phyloP scores from a whole-genome alignment of 2,797 vertebrate species.

The Smutsia gigantea region DNA sequence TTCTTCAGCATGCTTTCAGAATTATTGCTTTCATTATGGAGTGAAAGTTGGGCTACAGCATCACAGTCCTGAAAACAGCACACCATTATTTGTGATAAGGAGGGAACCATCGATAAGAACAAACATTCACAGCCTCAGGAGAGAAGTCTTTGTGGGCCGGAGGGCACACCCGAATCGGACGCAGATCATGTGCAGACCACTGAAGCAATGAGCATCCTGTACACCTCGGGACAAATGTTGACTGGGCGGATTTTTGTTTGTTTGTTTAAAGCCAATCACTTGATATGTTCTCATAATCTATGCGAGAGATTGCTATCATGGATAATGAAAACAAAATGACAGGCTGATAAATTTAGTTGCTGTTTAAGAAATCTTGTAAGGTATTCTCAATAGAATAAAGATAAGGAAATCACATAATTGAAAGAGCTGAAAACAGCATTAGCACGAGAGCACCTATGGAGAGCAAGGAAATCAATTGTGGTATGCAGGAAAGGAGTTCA shows the following conservation, averaged over 20 bases:
- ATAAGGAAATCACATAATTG: conserved; percentile 85
- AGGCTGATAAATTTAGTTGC: conserved; percentile 85
- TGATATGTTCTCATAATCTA: conserved; percentile 83
- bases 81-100: conserved; percentile 49
- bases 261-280: conserved; percentile 82
- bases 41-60: conserved; percentile 58
- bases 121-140: neutral
- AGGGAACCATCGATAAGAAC: conserved; percentile 63
- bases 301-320: conserved; percentile 81
- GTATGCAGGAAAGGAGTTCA: conserved; percentile 57
- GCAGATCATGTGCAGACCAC: conserved; percentile 58
- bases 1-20: conserved; percentile 36
- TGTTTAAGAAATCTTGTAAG: conserved; percentile 85
- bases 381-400: conserved; percentile 85
- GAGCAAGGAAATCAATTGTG: conserved; percentile 77
- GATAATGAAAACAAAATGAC: conserved; percentile 87
- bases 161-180: neutral
- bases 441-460: conserved; percentile 46
- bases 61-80: conserved; percentile 69
- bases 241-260: conserved; percentile 68
- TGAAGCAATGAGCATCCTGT: conserved; percentile 20
- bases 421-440: conserved; percentile 83
- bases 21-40: neutral
- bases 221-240: conserved; percentile 72
- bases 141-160: conserved; percentile 70